These are phyloP conservation scores for Spongia lamella DNA, from an alignment of 37 sponge, comb jelly and placozoan genomes.

Conservation along the genomic window DNA sequence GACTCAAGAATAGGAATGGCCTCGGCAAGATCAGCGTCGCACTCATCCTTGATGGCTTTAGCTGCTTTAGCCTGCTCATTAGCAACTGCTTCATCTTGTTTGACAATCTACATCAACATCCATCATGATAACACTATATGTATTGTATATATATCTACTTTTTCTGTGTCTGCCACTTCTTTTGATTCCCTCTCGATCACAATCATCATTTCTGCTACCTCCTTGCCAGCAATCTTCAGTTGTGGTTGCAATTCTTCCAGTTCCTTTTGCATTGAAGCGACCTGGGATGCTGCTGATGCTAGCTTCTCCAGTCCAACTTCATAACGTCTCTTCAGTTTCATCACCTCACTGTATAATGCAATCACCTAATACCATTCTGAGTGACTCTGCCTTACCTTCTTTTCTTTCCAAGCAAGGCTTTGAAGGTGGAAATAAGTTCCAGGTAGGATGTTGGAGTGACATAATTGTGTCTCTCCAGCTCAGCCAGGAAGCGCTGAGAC, in stretches of 20 bases:
- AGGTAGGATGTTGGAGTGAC: constrained; percentile 98
- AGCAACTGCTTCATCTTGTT: constrained; percentile 94
- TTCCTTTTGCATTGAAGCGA: constrained; percentile 89
- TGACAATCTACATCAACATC: constrained; percentile 50
- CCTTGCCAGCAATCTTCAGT: constrained; percentile 83
- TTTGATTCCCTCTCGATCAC: constrained; percentile 94
- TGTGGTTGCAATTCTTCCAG: constrained; percentile 91
- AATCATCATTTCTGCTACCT: constrained; percentile 94
- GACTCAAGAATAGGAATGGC: constrained; percentile 95
- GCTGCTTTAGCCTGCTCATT: constrained; percentile 96
- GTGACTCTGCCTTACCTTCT: constrained; percentile 48
- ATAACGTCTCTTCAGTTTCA: constrained; percentile 86
- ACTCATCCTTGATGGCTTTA: constrained; percentile 97
- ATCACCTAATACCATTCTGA: not conserved
- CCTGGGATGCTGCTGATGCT: constrained; percentile 81
- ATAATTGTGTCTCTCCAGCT: constrained; percentile 91
- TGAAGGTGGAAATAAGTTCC: constrained; percentile 96
- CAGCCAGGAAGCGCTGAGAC: constrained; percentile 67
- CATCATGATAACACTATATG: not conserved
- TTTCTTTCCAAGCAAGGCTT: constrained; percentile 87
- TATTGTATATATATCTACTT: constrained; percentile 25
- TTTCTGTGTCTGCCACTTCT: constrained; percentile 93
- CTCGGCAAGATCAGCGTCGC: constrained; percentile 94
- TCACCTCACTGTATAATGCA: constrained; percentile 70
- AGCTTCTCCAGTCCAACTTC: constrained; percentile 95